These are phyloP conservation scores for Nothobranchius kuhntae DNA, from an alignment of 2,113 vertebrate genomes.

Conservation along the genomic window DNA sequence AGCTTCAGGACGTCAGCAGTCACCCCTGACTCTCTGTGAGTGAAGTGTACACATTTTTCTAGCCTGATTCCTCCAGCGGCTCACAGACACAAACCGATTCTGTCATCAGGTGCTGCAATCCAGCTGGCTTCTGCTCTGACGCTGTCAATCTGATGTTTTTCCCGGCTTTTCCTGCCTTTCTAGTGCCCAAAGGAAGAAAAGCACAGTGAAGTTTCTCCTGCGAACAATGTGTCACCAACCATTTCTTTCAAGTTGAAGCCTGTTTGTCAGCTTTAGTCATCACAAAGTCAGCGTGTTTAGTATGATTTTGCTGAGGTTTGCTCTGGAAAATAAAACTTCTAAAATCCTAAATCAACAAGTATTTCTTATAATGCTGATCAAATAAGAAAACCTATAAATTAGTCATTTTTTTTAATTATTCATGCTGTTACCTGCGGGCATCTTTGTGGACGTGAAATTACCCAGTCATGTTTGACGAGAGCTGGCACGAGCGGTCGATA, in stretches of 20 bases:
- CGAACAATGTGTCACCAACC: conserved; percentile 28
- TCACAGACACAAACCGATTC: conserved; percentile 35
- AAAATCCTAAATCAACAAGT: conserved; percentile 1
- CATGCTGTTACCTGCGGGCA: not conserved
- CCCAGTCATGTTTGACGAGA: conserved; percentile 47
- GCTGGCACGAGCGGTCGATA: conserved; percentile 21
- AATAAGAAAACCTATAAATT: not conserved
- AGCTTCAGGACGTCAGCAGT: conserved; percentile 59
- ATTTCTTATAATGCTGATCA: conserved; percentile 24
- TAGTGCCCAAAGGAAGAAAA: conserved; percentile 18
- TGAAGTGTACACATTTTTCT: conserved; percentile 38
- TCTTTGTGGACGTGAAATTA: conserved; percentile 39
- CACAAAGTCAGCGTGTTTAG: conserved; percentile 13
- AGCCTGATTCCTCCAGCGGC: conserved; percentile 37
- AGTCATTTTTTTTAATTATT: too few species aligned
- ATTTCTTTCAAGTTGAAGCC: conserved; percentile 11
- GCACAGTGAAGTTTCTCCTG: conserved; percentile 24
- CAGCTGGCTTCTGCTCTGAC: conserved; percentile 29
- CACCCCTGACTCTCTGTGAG: conserved; percentile 24
- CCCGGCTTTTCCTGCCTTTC: not conserved
- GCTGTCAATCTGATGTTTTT: conserved; percentile 14
- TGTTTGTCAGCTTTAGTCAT: conserved; percentile 5
- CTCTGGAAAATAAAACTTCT: not conserved
- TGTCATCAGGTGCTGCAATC: conserved; percentile 36
- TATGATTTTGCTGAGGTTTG: not conserved